Base-by-base conservation (phyloP, 2,888 invertebrate genomes). In the Brachyptera risi region DNA sequence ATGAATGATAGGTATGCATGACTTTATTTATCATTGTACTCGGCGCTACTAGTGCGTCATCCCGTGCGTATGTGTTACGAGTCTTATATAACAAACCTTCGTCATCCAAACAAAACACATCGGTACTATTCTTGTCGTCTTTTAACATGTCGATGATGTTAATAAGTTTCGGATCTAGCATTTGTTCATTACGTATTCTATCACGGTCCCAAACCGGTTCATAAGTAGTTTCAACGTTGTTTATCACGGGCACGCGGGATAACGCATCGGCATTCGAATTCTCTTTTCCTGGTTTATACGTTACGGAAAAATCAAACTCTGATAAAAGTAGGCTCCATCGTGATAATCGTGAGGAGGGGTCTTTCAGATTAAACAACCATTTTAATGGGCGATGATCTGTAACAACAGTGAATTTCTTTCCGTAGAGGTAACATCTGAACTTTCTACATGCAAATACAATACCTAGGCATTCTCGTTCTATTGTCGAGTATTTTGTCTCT, bases 381-480 rank as follows among this genome's bases (percentile, higher is more conserved):
- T 49, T 50, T 3, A 62, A 19, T 1, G 54, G 31, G 11, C 23
- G 17, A 62, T 49, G n/a, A 64, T 56, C 56, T 1, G 64, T 63
- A 4, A 64, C 23, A 2, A 66, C 59, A 1, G 54, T 64, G 21
- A 66, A 65, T 21, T 21, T 17, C 9, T 26, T 35, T 11, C 65
- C 65, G 11, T 63, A 61, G 3, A 65, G 13, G 11, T 63, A 65
- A 1, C 58, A 49, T 15, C 62, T 3, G 7, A 65, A 61, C 17
- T 65, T 60, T 15, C 35, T 51, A 1, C 15, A 5, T 15, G 31
- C 31, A 15, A 31, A 51, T 2, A 65, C 11, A 7, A 66, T 60
- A 1, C 63, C 63, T n/a, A n/a, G n/a, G n/a, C n/a, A n/a, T n/a
- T n/a, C n/a, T n/a, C n/a, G n/a, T n/a, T n/a, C n/a, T n/a, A n/a